Conservation (phyloP, 2,888 invertebrate genomes). For the Tipula lateralis region DNA sequence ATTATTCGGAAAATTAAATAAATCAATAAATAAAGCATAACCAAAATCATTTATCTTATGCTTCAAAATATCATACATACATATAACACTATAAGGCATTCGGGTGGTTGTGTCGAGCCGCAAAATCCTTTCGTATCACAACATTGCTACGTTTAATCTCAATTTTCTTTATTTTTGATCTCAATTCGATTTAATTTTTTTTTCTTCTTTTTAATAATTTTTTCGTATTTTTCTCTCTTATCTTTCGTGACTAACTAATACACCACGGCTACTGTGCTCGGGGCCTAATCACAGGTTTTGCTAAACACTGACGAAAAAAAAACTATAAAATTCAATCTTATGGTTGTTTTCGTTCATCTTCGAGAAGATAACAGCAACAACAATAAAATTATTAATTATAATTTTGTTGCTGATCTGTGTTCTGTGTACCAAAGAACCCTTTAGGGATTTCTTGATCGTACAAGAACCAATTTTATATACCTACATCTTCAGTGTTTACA, state of each 20-base stretch:
- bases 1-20: not conserved
- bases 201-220: not conserved
- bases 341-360: not conserved
- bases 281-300: conserved; percentile 34
- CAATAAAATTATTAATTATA: conserved; percentile 12
- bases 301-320: conserved; percentile 31
- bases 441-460: not conserved
- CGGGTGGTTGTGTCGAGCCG: not conserved
- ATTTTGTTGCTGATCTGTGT: not conserved
- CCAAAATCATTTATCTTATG: not conserved
- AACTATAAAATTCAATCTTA: conserved; percentile 13
- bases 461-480: not conserved
- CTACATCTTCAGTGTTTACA: not conserved
- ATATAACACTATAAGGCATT: not conserved
- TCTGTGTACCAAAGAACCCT: not conserved
- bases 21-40: conserved; percentile 24
- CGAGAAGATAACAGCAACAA: not conserved
- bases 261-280: conserved; percentile 33
- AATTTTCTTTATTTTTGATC: not conserved
- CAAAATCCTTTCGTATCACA: not conserved
- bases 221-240: not conserved
- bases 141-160: not conserved
- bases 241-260: conserved; percentile 33
- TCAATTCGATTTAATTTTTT: not conserved
- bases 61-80: not conserved